Evolutionary conservation across 1,140 invertebrate species (phyloP).

Genomic region (Drosophila obscura): DNA sequence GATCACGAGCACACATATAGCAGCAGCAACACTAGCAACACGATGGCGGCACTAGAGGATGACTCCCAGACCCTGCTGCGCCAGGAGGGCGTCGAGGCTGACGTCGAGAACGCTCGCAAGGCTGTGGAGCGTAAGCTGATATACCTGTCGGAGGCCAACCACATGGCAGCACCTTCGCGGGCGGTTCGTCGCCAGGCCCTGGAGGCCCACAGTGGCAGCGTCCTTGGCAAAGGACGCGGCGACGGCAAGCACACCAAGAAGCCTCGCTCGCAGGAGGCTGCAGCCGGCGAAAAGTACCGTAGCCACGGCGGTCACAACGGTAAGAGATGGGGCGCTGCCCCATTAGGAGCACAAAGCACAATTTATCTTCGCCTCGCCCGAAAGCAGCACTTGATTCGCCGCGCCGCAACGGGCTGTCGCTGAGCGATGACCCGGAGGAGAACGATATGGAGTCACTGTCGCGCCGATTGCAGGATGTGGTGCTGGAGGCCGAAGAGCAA

Average conservation of each 20-base stretch:
- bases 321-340: conserved; percentile 11
- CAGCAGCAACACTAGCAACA: too few species aligned
- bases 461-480: conserved; percentile 9
- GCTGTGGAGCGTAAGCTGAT: conserved; percentile 46
- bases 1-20: too few species aligned
- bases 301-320: conserved; percentile 1
- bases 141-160: conserved; percentile 43
- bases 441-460: conserved; percentile 2
- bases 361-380: background rate
- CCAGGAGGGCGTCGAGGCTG: conserved; percentile 7
- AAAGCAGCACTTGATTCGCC: conserved; percentile 40
- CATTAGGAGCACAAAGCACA: too few species aligned
- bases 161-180: background rate
- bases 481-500: conserved; percentile 22
- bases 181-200: background rate
- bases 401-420: conserved; percentile 59
- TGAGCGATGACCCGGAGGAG: conserved; percentile 51
- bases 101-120: conserved; percentile 33
- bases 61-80: too few species aligned
- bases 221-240: conserved; percentile 1
- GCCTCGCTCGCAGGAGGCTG: conserved; percentile 4
- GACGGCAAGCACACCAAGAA: conserved; percentile 19
- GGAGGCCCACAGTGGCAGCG: background rate
- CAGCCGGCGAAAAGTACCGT: background rate
- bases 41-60: too few species aligned